These are phyloP conservation scores for Recurvirostra avosetta DNA, from an alignment of 2,113 vertebrate species.

Conservation along the genomic window DNA sequence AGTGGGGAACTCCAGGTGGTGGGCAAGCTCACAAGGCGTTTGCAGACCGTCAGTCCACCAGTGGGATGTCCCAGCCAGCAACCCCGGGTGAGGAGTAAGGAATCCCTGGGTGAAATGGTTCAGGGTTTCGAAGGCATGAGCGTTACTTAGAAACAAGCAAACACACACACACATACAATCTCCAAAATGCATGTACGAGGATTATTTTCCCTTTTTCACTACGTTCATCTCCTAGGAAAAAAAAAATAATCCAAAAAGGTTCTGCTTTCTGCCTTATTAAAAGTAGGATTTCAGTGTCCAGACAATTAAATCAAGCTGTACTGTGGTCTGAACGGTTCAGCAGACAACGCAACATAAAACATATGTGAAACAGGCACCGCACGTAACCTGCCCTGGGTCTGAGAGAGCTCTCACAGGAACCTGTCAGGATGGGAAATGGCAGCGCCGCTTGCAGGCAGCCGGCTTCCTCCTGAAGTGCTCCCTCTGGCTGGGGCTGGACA, in stretches of 20 bases:
- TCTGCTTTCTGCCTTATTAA: not conserved
- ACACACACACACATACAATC: fast-evolving
- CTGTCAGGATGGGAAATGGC: not conserved
- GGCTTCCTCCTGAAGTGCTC: not conserved
- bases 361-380: not conserved
- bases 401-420: not conserved
- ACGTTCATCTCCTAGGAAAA: fast-evolving
- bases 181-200: fast-evolving
- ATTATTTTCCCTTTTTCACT: not conserved
- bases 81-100: not conserved
- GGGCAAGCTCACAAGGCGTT: slow-evolving; percentile 43
- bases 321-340: not conserved
- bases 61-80: not conserved
- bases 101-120: not conserved
- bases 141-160: not conserved
- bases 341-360: not conserved
- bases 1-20: slow-evolving; percentile 59
- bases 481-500: not conserved
- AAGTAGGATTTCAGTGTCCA: not conserved
- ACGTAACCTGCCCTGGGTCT: fast-evolving
- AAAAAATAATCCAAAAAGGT: not conserved
- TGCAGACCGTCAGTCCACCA: slow-evolving; percentile 59
- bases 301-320: not conserved
- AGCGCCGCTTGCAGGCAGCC: not conserved
- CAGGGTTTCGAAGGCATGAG: fast-evolving